A percentile compares a stretch with the other conserved stretches of the same genome.
Evolutionary conservation across 1,140 invertebrate genomes (phyloP).

Genomic region (Thaumatotibia leucotreta): DNA sequence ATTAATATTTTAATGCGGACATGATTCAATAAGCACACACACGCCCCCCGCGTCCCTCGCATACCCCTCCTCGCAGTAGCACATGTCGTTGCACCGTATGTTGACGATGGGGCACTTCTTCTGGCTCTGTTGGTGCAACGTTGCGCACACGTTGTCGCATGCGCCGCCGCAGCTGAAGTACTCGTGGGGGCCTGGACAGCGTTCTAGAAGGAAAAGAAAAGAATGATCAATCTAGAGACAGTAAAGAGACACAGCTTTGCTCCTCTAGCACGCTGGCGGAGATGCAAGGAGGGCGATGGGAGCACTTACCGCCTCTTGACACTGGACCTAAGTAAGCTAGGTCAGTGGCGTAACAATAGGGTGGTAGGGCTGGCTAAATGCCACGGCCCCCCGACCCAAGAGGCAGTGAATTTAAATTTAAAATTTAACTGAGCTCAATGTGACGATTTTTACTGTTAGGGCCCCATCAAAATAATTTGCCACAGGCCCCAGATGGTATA

Average conservation of each 20-base stretch:
- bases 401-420: too few species aligned
- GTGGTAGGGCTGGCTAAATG: too few species aligned
- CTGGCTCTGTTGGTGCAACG: constrained; percentile 51
- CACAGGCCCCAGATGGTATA: too few species aligned
- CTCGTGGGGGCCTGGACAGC: constrained; percentile 46
- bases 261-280: too few species aligned
- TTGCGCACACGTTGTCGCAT: constrained; percentile 75
- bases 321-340: too few species aligned
- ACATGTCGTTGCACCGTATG: constrained; percentile 69
- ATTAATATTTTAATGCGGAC: not conserved
- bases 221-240: not conserved
- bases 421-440: too few species aligned
- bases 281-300: too few species aligned
- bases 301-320: too few species aligned
- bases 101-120: constrained; percentile 66
- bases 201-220: not conserved
- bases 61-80: constrained; percentile 73
- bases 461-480: too few species aligned
- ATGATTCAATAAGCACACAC: not conserved
- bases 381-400: too few species aligned
- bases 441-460: too few species aligned
- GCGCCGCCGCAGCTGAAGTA: constrained; percentile 67
- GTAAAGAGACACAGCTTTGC: not conserved
- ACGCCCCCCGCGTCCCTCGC: constrained; percentile 44
- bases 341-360: too few species aligned